Evolutionary conservation across 2,113 vertebrate genomes (phyloP).

Genomic region (Pogona vitticeps): DNA sequence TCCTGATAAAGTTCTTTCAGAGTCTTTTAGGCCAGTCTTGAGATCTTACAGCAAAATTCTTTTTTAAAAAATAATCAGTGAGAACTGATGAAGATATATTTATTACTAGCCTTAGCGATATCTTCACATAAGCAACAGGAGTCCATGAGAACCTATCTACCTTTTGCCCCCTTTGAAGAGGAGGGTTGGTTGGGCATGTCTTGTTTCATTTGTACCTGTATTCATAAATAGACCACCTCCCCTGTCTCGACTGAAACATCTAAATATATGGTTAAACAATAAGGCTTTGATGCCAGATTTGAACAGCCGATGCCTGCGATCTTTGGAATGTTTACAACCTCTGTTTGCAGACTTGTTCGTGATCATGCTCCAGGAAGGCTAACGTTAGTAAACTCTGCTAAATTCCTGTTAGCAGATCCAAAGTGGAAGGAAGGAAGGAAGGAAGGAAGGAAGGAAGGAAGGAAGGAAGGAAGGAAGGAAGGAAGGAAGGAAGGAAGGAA

Average conservation of each 20-base stretch:
- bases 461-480: too few relatives aligned
- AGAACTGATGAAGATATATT: conserved; percentile 1
- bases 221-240: background rate
- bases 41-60: conserved; percentile 35
- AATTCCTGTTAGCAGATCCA: background rate
- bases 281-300: conserved; percentile 32
- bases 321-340: conserved; percentile 1
- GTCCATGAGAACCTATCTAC: too few relatives aligned
- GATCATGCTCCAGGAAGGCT: background rate
- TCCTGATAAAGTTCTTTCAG: background rate
- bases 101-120: background rate
- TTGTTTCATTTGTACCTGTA: too few relatives aligned
- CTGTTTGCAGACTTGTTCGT: background rate
- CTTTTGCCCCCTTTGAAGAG: background rate
- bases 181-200: too few relatives aligned
- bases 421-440: background rate
- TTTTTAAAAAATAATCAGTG: conserved; percentile 14
- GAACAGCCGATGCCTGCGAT: background rate
- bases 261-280: background rate
- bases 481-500: too few relatives aligned
- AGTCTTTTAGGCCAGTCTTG: background rate
- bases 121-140: background rate
- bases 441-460: too few relatives aligned
- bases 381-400: background rate
- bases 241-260: background rate